These are phyloP conservation scores for Melanotaenia trifasciata DNA, from an alignment of 2,797 vertebrate species.

Conservation along the genomic window DNA sequence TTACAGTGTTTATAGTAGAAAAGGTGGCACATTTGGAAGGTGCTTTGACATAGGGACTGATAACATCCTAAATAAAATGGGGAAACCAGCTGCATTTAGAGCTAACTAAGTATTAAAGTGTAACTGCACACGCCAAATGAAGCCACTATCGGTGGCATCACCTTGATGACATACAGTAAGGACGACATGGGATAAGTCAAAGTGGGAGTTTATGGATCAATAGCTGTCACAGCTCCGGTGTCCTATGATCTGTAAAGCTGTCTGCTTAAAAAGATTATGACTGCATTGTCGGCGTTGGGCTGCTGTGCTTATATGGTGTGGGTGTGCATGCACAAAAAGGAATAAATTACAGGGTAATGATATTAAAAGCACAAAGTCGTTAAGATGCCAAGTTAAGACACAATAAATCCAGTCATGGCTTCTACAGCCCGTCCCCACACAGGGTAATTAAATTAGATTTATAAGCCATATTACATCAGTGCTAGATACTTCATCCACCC, in stretches of 20 bases:
- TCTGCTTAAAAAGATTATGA: constrained; percentile 75
- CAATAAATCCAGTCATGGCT: constrained; percentile 94
- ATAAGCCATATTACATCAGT: constrained; percentile 98
- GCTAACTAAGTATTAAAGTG: constrained; percentile 19
- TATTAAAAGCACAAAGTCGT: constrained; percentile 99
- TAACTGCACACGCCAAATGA: constrained; percentile 19
- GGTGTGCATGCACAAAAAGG: constrained; percentile 75
- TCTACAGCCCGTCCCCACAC: constrained; percentile 93
- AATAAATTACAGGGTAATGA: constrained; percentile 98
- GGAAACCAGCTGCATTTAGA: neutral
- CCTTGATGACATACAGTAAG: constrained; percentile 48
- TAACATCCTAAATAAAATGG: neutral
- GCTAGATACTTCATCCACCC: constrained; percentile 91
- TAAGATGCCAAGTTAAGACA: constrained; percentile 98
- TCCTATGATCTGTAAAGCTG: constrained; percentile 67
- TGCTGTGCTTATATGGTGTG: constrained; percentile 37
- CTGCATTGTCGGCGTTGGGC: constrained; percentile 62
- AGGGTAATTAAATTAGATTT: constrained; percentile 99
- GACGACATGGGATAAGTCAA: constrained; percentile 47
- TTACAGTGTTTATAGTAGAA: neutral
- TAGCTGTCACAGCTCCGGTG: constrained; percentile 64
- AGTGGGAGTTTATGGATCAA: constrained; percentile 70
- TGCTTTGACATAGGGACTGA: neutral
- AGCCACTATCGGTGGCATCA: constrained; percentile 33
- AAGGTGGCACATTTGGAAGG: neutral